Conservation (phyloP, 2,888 invertebrate species). For the Ornithoptera priamus region DNA sequence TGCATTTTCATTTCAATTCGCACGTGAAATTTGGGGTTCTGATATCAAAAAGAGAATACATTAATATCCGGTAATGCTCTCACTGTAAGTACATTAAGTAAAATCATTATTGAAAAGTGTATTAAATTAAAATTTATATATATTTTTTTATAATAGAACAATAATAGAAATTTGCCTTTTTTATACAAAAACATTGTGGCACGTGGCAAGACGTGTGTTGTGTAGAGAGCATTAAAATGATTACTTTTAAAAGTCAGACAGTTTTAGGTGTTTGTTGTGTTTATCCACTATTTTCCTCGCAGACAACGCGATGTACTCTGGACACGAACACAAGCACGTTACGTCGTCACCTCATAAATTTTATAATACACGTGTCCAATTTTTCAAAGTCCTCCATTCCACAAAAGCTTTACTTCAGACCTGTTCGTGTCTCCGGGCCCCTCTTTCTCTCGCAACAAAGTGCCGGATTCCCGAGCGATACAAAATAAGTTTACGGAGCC, state of each 20-base stretch:
- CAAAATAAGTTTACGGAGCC: slow-evolving; percentile 71
- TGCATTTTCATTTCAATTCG: slow-evolving; percentile 21
- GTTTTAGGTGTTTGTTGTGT: slow-evolving; percentile 17
- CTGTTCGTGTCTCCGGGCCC: slow-evolving; percentile 33
- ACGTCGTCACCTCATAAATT: slow-evolving; percentile 38
- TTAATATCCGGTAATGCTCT: background rate
- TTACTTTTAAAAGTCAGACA: slow-evolving; percentile 10
- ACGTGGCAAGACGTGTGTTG: too few species aligned
- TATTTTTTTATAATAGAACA: too few species aligned
- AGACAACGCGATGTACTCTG: slow-evolving; percentile 21
- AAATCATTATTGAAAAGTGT: too few species aligned
- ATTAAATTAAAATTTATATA: too few species aligned
- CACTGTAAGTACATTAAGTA: background rate
- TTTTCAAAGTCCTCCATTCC: slow-evolving; percentile 40
- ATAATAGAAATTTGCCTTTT: background rate
- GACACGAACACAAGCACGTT: slow-evolving; percentile 30
- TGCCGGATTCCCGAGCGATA: slow-evolving; percentile 61
- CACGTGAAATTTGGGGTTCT: background rate
- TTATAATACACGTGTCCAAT: slow-evolving; percentile 36
- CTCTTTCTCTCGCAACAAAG: slow-evolving; percentile 47
- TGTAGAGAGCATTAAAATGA: slow-evolving; percentile 2
- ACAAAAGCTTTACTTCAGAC: slow-evolving; percentile 32
- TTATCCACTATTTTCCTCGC: slow-evolving; percentile 9
- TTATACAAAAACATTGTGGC: background rate
- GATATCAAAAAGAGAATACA: background rate